Evolutionary conservation across 2,113 vertebrate genomes (phyloP).

Genomic region (Rhombomys opimus): DNA sequence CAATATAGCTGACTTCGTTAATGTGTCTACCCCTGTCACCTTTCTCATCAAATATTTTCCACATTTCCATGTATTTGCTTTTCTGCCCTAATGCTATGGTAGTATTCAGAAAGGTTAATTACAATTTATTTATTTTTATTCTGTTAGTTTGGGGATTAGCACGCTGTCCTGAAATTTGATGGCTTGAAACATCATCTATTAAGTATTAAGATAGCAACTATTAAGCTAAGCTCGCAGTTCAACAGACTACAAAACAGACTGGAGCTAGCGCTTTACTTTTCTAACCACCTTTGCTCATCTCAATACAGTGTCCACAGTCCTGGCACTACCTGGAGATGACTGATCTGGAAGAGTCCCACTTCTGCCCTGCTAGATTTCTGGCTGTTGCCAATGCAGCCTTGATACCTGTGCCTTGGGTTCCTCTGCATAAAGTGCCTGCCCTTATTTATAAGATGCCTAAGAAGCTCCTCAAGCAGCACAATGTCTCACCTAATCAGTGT

Average conservation of each 20-base stretch:
- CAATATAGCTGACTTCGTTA: background rate
- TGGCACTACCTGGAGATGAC: background rate
- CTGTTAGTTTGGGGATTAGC: background rate
- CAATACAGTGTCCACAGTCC: fast-evolving
- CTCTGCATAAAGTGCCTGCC: background rate
- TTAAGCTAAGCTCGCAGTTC: background rate
- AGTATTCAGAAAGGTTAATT: background rate
- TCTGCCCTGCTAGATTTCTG: background rate
- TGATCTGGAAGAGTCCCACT: background rate
- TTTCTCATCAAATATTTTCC: background rate
- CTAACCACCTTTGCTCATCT: background rate
- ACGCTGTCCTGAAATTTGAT: background rate
- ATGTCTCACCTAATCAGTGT: background rate
- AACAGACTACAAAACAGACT: background rate
- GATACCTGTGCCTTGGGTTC: background rate
- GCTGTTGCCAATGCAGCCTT: background rate
- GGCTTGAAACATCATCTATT: background rate
- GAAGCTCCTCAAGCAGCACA: background rate
- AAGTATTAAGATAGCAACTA: no score
- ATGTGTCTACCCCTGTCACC: background rate
- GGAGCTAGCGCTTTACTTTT: background rate
- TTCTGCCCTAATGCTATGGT: background rate
- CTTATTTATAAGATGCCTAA: background rate
- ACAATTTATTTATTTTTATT: background rate
- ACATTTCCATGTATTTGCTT: background rate